Percentiles rank a stretch among this genome's conserved stretches.
Conservation (phyloP, 2,888 invertebrate genomes). For the Suillia variegata region DNA sequence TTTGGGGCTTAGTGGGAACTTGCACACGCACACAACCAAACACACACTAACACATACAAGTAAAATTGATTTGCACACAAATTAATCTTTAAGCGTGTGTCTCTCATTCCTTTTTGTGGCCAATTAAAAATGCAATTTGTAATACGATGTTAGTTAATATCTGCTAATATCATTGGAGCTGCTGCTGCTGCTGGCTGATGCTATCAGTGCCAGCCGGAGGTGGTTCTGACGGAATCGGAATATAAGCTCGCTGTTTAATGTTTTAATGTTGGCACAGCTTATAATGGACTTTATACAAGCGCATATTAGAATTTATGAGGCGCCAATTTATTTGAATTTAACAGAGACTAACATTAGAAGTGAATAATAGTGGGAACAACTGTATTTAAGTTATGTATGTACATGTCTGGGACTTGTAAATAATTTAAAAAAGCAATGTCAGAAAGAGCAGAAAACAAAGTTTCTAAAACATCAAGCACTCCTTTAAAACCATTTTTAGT, state of each 20-base stretch:
- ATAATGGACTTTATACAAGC: background rate
- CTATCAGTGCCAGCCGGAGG: too few relatives aligned
- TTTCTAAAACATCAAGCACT: too few relatives aligned
- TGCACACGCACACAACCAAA: too few relatives aligned
- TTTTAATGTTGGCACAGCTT: background rate
- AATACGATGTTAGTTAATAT: slow-evolving; percentile 35
- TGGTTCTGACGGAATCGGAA: too few relatives aligned
- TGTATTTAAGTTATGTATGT: background rate
- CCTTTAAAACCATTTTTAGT: too few relatives aligned
- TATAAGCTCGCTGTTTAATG: background rate
- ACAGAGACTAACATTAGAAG: background rate
- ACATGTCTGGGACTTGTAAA: too few relatives aligned
- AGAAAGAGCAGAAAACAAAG: too few relatives aligned
- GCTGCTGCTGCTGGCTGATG: background rate
- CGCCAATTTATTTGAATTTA: slow-evolving; percentile 29
- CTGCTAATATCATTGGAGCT: slow-evolving; percentile 9
- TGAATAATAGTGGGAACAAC: background rate
- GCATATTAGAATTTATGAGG: slow-evolving; percentile 39
- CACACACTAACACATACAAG: too few relatives aligned
- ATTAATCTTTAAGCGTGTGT: slow-evolving; percentile 44
- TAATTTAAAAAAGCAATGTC: too few relatives aligned
- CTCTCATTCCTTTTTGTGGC: slow-evolving; percentile 21
- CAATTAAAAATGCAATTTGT: slow-evolving; percentile 53
- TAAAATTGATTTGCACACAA: slow-evolving; percentile 25
- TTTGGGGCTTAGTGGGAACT: background rate